Evolutionary conservation across 1,140 invertebrate genomes (phyloP).

Genomic region (Nephotettix cincticeps): DNA sequence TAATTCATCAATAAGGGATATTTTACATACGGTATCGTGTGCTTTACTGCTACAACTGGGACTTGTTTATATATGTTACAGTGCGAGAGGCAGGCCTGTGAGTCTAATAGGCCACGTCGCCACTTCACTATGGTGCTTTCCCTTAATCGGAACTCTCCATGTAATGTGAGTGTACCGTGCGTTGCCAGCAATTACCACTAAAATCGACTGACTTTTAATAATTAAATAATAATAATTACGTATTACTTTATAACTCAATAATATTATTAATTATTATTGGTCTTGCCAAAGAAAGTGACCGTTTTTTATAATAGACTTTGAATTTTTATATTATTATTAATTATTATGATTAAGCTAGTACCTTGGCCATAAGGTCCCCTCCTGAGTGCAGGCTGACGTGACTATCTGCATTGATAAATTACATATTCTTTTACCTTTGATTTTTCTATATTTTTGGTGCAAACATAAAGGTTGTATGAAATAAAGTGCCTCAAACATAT

Average conservation of each 20-base stretch:
- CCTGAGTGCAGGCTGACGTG: background rate
- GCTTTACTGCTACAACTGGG: too few relatives aligned
- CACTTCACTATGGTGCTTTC: conserved; percentile 34
- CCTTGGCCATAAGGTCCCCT: background rate
- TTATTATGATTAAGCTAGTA: conserved; percentile 36
- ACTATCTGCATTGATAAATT: background rate
- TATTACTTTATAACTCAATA: conserved; percentile 40
- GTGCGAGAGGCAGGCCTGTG: conserved; percentile 26
- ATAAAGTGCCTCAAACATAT: conserved; percentile 10
- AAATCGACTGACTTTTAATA: conserved; percentile 41
- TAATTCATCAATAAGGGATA: too few relatives aligned
- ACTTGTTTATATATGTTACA: background rate
- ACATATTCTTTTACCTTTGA: conserved; percentile 4
- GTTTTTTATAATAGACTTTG: conserved; percentile 41
- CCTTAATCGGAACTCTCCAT: conserved; percentile 15
- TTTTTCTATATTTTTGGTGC: conserved; percentile 10
- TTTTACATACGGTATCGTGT: too few relatives aligned
- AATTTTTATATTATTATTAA: conserved; percentile 39
- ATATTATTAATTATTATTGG: conserved; percentile 41
- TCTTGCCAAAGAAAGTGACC: conserved; percentile 41
- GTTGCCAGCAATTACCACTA: conserved; percentile 18
- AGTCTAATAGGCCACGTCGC: conserved; percentile 3
- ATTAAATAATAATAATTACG: conserved; percentile 37
- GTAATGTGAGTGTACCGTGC: conserved; percentile 21
- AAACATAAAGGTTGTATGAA: conserved; percentile 5